Conservation (phyloP, 2,113 vertebrate genomes). For the Chionodraco myersi region DNA sequence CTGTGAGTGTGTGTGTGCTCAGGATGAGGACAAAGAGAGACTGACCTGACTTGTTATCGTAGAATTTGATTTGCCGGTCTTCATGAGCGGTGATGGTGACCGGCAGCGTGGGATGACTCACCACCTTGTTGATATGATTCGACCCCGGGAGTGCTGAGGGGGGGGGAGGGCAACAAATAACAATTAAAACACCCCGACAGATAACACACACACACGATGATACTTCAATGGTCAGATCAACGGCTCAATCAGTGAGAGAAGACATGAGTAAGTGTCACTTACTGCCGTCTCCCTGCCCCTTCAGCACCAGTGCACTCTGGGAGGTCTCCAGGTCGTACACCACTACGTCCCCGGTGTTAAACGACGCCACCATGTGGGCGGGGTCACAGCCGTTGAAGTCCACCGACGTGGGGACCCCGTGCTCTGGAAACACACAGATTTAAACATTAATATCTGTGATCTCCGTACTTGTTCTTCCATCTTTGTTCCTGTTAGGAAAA, state of each 20-base stretch:
- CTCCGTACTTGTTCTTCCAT: too few relatives aligned
- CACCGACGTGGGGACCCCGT: conserved; percentile 93
- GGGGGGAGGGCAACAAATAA: neutral
- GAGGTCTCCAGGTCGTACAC: conserved; percentile 97
- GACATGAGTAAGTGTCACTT: neutral
- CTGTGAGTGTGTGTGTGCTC: too few relatives aligned
- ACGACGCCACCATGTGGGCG: conserved; percentile 95
- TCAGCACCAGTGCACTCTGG: conserved; percentile 90
- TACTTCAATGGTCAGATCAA: too few relatives aligned
- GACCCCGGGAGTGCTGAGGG: conserved; percentile 86
- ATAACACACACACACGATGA: too few relatives aligned
- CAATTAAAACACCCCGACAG: neutral
- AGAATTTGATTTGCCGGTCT: conserved; percentile 98
- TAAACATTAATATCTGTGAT: neutral
- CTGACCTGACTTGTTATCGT: conserved; percentile 98
- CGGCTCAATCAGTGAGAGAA: too few relatives aligned
- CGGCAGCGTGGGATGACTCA: conserved; percentile 97
- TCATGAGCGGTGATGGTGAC: conserved; percentile 98
- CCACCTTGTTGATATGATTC: conserved; percentile 96
- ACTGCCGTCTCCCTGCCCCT: conserved; percentile 91
- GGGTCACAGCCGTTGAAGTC: conserved; percentile 98
- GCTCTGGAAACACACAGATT: conserved; percentile 79
- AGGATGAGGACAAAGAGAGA: neutral
- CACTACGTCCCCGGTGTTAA: conserved; percentile 90
- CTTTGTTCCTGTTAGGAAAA: too few relatives aligned